Evolutionary conservation across 2,888 invertebrate genomes (phyloP).

Genomic region (Ormyrus pomaceus): DNA sequence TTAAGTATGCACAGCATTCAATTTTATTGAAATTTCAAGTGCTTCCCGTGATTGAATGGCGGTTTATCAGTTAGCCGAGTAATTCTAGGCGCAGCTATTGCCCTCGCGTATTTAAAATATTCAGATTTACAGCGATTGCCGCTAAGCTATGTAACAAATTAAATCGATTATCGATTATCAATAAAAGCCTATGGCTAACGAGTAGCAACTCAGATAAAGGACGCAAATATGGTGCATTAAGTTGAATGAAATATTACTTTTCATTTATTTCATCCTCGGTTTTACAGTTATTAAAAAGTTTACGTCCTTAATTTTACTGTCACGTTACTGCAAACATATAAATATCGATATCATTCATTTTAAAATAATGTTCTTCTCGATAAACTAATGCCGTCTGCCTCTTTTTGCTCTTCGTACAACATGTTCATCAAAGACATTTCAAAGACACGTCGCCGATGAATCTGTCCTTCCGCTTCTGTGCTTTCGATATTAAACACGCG

Average conservation of each 20-base stretch:
- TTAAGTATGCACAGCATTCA: not conserved
- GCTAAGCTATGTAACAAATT: slow-evolving; percentile 17
- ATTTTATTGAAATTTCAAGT: slow-evolving; percentile 1
- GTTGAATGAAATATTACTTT: not conserved
- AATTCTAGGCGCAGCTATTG: not conserved
- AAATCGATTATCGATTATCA: slow-evolving; percentile 32
- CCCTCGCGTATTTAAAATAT: slow-evolving; percentile 14
- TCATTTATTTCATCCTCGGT: no score
- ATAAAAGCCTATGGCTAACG: slow-evolving; percentile 8
- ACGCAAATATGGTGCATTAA: not conserved
- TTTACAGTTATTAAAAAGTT: no score
- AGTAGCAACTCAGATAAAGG: slow-evolving; percentile 7
- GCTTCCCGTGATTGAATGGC: not conserved
- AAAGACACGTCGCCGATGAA: no score
- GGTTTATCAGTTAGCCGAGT: not conserved
- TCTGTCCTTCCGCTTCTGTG: no score
- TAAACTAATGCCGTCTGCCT: no score
- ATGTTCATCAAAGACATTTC: no score
- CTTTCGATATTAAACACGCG: no score
- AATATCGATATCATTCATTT: no score
- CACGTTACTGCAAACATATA: no score
- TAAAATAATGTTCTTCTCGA: no score
- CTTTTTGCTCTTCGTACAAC: no score
- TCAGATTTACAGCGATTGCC: not conserved
- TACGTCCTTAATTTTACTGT: no score